These are phyloP conservation scores for Mechanitis mazaeus DNA, from an alignment of 2,888 invertebrate genomes.

Conservation along the genomic window DNA sequence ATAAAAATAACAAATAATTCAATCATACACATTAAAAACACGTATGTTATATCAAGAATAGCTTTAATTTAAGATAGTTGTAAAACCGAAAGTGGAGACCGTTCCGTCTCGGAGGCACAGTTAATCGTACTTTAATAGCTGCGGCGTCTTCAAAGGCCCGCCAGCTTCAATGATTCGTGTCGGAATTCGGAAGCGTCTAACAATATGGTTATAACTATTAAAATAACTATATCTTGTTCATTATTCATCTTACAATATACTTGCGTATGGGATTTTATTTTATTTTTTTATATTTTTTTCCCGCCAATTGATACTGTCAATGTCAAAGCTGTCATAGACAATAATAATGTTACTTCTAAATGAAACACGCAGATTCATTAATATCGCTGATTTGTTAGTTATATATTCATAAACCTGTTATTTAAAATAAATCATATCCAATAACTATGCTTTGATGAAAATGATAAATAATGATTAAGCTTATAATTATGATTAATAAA, in stretches of 20 bases:
- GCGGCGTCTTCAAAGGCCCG: slow-evolving; percentile 60
- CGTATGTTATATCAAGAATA: slow-evolving; percentile 24
- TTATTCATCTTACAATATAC: background rate
- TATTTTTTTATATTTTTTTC: no score
- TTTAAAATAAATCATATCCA: no score
- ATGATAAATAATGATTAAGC: no score
- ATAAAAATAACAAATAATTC: background rate
- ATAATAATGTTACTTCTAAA: no score
- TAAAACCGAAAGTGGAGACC: slow-evolving; percentile 74
- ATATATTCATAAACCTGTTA: no score
- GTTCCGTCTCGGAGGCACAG: slow-evolving; percentile 48
- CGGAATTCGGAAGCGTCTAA: slow-evolving; percentile 33
- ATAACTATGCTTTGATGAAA: no score
- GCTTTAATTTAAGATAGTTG: slow-evolving; percentile 53
- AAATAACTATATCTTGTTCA: background rate
- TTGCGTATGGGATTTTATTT: no score
- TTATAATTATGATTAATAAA: no score
- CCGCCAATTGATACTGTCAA: no score
- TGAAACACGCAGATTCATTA: no score
- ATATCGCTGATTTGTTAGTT: no score
- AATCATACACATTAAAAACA: slow-evolving; percentile 5
- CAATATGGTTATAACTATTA: slow-evolving; percentile 11
- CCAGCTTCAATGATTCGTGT: slow-evolving; percentile 41
- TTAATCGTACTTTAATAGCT: slow-evolving; percentile 70
- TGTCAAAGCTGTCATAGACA: no score